Evolutionary conservation across 2,888 invertebrate genomes (phyloP), one percentile per base, ranked within the genome.

Genomic region (Mycalesis mineus): DNA sequence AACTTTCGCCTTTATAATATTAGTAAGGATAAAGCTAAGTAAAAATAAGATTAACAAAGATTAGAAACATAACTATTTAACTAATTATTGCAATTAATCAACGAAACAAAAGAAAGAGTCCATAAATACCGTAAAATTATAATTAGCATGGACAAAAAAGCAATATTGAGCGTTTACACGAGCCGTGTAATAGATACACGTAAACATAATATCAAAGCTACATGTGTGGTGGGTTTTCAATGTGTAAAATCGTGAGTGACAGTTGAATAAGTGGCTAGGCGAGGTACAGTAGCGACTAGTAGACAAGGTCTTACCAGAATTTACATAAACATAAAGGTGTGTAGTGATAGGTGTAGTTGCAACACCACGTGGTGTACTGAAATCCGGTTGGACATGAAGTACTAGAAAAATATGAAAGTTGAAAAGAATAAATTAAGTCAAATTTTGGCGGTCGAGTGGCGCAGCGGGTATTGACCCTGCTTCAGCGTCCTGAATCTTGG

Each of bases 241-340:
- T 41, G 48, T 33, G 58, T 53, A 51, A 55, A 58, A 65, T 61
- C 64, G 58, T 68, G 67, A 73, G 65, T 69, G 73, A 71, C 73
- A 75, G 66, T 67, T 68, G 71, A 75, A 73, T 73, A 64, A 64
- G 55, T 48, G 55, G 44, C 41, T 8, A 22, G 47, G 48, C 48
- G 22, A 53, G 52, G 39, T 48, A 47, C 54, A 44, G 40, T 45
- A 31, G 58, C 58, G 40, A 55, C 22, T 22, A 22, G 22, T 5
- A 22, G 55, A 58, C 61, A 58, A 61, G 55, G 61, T 58, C 61
- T 45, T 39, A 42, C 11, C 31, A n/a, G 33, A 51, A 62, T 62
- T 59, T 47, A 54, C 62, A 59, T 59, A 61, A 51, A 49, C 15
- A 61, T 55, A 58, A 55, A 61, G 42, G 51, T 14, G 47, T 15